Percentiles rank a stretch among this genome's conserved stretches.
These are phyloP conservation scores for Drosophila greeni DNA, from an alignment of 2,888 invertebrate genomes.

Conservation along the genomic window DNA sequence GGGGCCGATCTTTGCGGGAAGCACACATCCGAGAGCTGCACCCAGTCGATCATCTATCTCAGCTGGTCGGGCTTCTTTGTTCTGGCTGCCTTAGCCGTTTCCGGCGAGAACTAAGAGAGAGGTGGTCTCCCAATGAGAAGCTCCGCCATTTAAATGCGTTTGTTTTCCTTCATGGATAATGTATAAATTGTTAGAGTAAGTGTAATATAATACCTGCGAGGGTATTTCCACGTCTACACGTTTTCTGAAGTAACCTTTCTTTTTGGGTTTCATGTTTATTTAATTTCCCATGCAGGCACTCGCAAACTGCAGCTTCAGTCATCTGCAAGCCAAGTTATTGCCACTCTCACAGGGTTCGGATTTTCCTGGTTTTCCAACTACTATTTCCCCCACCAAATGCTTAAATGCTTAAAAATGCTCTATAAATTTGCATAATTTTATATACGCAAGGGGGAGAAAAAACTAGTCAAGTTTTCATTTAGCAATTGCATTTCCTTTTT, in stretches of 20 bases:
- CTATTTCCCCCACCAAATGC: constrained; percentile 16
- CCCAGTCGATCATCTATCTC: constrained; percentile 40
- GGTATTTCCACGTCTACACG: too few species aligned
- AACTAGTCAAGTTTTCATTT: constrained; percentile 54
- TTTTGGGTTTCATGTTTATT: neutral
- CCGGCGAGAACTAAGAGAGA: constrained; percentile 37
- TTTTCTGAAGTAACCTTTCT: neutral
- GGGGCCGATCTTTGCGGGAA: constrained; percentile 55
- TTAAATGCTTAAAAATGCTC: constrained; percentile 29
- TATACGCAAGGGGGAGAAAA: constrained; percentile 32
- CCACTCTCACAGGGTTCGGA: neutral
- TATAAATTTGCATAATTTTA: constrained; percentile 64
- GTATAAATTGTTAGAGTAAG: constrained; percentile 14
- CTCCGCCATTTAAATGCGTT: neutral
- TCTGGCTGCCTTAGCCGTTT: constrained; percentile 42
- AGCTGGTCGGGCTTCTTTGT: constrained; percentile 55
- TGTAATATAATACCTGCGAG: neutral
- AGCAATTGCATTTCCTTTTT: constrained; percentile 62
- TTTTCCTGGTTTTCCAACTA: constrained; percentile 18
- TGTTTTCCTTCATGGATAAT: constrained; percentile 1
- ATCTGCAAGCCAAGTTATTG: neutral
- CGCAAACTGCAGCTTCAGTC: neutral
- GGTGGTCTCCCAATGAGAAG: too few species aligned
- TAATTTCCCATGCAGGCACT: neutral
- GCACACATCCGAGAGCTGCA: constrained; percentile 14